Percentiles rank a stretch among this genome's conserved stretches.
These are phyloP conservation scores for Morelia viridis DNA, from an alignment of 2,797 vertebrate genomes.

Conservation along the genomic window DNA sequence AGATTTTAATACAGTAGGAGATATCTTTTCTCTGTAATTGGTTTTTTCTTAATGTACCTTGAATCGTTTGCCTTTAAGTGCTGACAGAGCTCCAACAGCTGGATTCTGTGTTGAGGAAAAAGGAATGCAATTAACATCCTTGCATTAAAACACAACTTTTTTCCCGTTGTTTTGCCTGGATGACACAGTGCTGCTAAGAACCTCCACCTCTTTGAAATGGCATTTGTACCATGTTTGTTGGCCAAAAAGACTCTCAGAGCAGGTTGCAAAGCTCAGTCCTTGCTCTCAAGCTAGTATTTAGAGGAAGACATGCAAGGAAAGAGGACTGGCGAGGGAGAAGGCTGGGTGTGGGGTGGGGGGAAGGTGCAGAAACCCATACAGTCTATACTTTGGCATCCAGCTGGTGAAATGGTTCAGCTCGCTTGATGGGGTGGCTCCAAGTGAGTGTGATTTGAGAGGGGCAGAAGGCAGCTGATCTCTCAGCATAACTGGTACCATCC, in stretches of 20 bases:
- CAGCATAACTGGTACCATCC: neutral
- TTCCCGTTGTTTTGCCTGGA: constrained; percentile 39
- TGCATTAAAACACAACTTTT: constrained; percentile 61
- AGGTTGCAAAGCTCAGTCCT: neutral
- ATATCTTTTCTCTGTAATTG: constrained; percentile 71
- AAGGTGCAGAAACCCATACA: neutral
- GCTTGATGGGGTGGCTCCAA: neutral
- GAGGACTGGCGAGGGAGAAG: neutral
- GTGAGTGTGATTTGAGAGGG: neutral
- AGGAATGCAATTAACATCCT: constrained; percentile 51
- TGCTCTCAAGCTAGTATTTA: neutral
- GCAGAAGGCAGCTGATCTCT: neutral
- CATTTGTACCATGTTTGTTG: neutral
- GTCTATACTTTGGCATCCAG: neutral
- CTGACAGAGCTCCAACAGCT: constrained; percentile 66
- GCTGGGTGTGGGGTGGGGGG: too few species aligned
- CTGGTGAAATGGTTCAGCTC: neutral
- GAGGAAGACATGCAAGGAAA: neutral
- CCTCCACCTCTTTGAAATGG: constrained; percentile 20
- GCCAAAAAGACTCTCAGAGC: neutral
- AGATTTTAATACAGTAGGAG: constrained; percentile 66
- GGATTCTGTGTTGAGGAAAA: constrained; percentile 51
- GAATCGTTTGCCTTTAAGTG: constrained; percentile 68
- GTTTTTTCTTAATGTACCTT: constrained; percentile 64
- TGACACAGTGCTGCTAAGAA: constrained; percentile 48